A percentile compares a stretch with the other conserved stretches of the same genome.
Evolutionary conservation across 1,140 invertebrate species (phyloP).

Genomic region (Marisa cornuarietis): DNA sequence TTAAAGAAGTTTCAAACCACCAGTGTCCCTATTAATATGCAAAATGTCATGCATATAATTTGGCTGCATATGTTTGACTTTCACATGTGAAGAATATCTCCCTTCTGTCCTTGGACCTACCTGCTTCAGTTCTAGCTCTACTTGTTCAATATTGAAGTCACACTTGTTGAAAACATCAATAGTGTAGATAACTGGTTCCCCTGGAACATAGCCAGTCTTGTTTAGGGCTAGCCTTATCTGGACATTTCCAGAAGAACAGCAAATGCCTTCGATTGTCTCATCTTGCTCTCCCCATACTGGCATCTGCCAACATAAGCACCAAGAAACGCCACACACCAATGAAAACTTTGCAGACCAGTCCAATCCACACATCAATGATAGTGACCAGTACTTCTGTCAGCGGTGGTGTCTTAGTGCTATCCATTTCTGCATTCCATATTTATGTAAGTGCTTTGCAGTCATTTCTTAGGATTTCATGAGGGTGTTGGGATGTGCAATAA

Average conservation of each 20-base stretch:
- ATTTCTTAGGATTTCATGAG: no score
- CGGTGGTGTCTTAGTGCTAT: no score
- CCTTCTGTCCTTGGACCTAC: slow-evolving; percentile 22
- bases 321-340: background rate
- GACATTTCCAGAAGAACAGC: slow-evolving; percentile 47
- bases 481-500: no score
- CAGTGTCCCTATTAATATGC: no score
- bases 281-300: slow-evolving; percentile 45
- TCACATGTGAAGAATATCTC: background rate
- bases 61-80: no score
- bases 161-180: slow-evolving; percentile 48
- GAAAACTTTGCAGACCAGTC: no score
- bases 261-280: slow-evolving; percentile 48
- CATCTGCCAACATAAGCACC: slow-evolving; percentile 34
- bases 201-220: slow-evolving; percentile 56
- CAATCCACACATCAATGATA: no score
- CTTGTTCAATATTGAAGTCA: slow-evolving; percentile 36
- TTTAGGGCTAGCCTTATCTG: slow-evolving; percentile 38
- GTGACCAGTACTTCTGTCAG: no score
- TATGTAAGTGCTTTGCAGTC: no score
- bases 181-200: slow-evolving; percentile 50
- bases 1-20: no score
- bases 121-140: slow-evolving; percentile 51
- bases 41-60: no score
- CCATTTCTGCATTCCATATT: no score